These are phyloP conservation scores for Creontiades dilutus DNA, from an alignment of 2,888 invertebrate species.

Conservation along the genomic window DNA sequence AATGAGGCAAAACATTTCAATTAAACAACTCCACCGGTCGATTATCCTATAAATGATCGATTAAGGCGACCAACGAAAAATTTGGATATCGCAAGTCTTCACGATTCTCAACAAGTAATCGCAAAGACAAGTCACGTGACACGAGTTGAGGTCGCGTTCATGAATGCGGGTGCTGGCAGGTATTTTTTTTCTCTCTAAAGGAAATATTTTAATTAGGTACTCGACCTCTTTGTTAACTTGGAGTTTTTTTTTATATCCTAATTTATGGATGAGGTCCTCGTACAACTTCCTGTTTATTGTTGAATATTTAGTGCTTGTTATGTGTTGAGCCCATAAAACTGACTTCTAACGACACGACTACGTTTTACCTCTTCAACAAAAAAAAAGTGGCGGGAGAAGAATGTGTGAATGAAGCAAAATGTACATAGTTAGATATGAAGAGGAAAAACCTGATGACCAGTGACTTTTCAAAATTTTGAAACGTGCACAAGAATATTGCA, in stretches of 20 bases:
- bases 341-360: background rate
- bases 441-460: no score
- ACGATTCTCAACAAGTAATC: background rate
- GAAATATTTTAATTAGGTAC: slow-evolving; percentile 32
- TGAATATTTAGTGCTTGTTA: slow-evolving; percentile 42
- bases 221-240: slow-evolving; percentile 44
- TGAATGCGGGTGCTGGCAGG: background rate
- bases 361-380: no score
- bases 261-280: slow-evolving; percentile 43
- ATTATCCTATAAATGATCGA: slow-evolving; percentile 1
- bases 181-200: background rate
- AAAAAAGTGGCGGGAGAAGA: no score
- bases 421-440: no score
- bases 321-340: slow-evolving; percentile 14
- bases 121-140: background rate
- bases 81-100: background rate
- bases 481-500: no score
- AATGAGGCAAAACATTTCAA: slow-evolving; percentile 46
- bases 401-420: no score
- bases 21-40: background rate
- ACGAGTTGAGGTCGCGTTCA: background rate
- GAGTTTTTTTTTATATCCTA: slow-evolving; percentile 31
- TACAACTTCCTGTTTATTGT: slow-evolving; percentile 49
- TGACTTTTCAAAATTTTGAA: no score
- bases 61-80: background rate